Evolutionary conservation across 2,797 vertebrate genomes (phyloP), one percentile per base, ranked within the genome.

Genomic region (Vipera ursinii): DNA sequence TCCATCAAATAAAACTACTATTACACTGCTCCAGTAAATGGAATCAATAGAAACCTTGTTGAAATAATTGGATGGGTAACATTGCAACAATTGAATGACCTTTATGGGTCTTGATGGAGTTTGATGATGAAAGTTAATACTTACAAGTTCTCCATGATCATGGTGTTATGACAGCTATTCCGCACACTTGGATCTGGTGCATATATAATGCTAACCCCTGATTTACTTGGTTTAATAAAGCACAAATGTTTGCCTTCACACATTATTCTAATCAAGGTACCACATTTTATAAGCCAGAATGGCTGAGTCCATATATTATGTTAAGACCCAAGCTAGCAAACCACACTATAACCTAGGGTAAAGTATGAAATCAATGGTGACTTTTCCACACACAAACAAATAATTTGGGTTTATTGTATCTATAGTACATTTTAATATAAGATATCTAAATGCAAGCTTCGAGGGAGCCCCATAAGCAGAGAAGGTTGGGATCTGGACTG

Each of bases 91-190:
- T 38, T 60, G 44, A 78, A n/a, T 53, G 1, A 51, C 88, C 88
- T 94, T 93, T 90, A 85, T 57, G 0, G 88, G 48, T 73, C 17
- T 56, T 48, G 28, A 13, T 89, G 78, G 10, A 90, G 38, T 38
- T 90, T 86, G 90, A n/a, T 91, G 89, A 55, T n/a, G 61, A 88
- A 93, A 85, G 53, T 63, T 87, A 87, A 15, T 87, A 87, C 69
- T 92, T 91, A 63, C 89, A 26, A 8, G 51, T 51, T 28, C 61
- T 94, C 73, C 73, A 48, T 10, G 73, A 82, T 48, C 38, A 24
- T 82, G 73, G 38, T 82, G 73, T 44, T 48, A 48, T 82, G 38
- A 24, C 38, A 82, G 73, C 44, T 48, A 22, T 24, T 82, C 20
- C 8, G 22, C 73, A 48, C 38, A 48, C 38, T 82, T 48, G 73